Conservation (phyloP, 2,113 vertebrate genomes). For the Alethe diademata region DNA sequence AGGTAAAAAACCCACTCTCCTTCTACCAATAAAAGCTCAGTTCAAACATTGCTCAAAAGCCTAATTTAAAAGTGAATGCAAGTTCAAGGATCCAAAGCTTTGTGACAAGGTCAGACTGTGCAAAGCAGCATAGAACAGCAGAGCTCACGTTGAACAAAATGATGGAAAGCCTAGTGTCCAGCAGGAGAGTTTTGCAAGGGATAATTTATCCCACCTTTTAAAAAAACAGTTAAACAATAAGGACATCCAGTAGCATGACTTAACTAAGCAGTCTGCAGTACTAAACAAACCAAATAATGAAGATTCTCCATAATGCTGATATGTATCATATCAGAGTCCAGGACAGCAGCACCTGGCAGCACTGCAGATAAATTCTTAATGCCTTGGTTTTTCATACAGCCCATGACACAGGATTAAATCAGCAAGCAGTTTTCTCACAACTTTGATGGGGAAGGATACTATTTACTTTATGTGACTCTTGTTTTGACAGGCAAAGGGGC, state of each 20-base stretch:
- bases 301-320: neutral
- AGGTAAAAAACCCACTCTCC: neutral
- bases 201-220: neutral
- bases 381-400: neutral
- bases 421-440: neutral
- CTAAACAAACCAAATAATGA: neutral
- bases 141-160: accelerated
- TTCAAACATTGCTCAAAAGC: neutral
- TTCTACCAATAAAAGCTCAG: neutral
- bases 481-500: neutral
- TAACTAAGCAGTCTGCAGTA: neutral
- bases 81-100: neutral
- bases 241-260: neutral
- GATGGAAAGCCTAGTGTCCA: neutral
- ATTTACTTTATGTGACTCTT: neutral
- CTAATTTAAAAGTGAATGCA: neutral
- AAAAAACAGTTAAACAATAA: neutral
- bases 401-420: neutral
- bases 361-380: neutral
- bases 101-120: neutral
- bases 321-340: neutral
- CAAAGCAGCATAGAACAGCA: neutral
- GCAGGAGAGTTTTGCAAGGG: neutral
- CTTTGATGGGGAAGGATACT: neutral
- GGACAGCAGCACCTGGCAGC: neutral